A percentile compares a stretch with the other conserved stretches of the same genome.
Conservation (phyloP, 1,140 invertebrate genomes). For the Papilio polytes region DNA sequence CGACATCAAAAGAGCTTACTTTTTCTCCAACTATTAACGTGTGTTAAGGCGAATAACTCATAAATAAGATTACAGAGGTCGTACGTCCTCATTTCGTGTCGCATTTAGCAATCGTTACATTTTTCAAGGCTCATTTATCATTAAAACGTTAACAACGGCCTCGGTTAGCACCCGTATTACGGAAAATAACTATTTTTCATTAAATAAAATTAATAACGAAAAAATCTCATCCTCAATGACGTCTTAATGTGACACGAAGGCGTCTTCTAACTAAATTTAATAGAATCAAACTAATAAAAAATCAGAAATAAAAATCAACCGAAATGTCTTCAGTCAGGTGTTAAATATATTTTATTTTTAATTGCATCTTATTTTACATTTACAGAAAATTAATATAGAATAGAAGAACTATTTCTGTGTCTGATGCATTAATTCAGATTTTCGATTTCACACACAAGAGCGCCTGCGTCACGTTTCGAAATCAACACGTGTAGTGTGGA, state of each 20-base stretch:
- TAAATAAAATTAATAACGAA: constrained; percentile 50
- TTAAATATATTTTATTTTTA: constrained; percentile 34
- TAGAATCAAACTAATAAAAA: constrained; percentile 34
- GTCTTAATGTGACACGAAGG: constrained; percentile 43
- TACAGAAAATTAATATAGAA: constrained; percentile 11
- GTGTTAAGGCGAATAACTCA: constrained; percentile 71
- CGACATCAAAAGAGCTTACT: constrained; percentile 71
- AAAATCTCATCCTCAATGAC: constrained; percentile 43
- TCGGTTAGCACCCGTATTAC: constrained; percentile 52
- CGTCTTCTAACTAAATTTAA: constrained; percentile 37
- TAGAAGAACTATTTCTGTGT: constrained; percentile 30
- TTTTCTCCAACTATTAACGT: constrained; percentile 70
- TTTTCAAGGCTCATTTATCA: constrained; percentile 76
- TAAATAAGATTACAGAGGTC: constrained; percentile 73
- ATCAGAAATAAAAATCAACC: constrained; percentile 21
- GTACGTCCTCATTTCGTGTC: constrained; percentile 75
- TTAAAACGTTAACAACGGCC: constrained; percentile 68
- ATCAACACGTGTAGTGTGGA: constrained; percentile 69
- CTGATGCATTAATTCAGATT: constrained; percentile 63
- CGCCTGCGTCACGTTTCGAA: constrained; percentile 71
- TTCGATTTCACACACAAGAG: constrained; percentile 52
- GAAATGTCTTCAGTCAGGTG: background rate
- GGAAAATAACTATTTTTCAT: constrained; percentile 53
- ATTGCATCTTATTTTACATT: constrained; percentile 24
- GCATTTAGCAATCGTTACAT: constrained; percentile 73